phyloP scores from a whole-genome alignment of 2,113 vertebrate genomes.

The Muscicapa adusta region DNA sequence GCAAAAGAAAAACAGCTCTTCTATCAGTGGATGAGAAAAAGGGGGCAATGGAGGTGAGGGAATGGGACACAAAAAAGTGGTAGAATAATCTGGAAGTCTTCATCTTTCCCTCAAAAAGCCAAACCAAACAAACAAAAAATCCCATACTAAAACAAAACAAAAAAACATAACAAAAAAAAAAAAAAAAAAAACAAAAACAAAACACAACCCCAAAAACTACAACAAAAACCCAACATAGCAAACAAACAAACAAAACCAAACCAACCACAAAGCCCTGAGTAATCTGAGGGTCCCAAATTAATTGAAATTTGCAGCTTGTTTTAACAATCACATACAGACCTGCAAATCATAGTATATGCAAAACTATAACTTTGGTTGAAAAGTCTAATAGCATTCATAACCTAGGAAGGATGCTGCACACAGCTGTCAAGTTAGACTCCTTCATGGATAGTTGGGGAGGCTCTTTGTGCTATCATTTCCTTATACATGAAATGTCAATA shows the following conservation, averaged over 20 bases:
- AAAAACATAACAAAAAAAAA: too few relatives aligned
- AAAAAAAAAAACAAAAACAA: background rate
- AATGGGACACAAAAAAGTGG: background rate
- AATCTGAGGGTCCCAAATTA: background rate
- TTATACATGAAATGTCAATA: background rate
- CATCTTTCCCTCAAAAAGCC: background rate
- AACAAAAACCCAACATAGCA: background rate
- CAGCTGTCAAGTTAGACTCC: background rate
- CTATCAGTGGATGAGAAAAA: background rate
- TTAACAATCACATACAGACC: background rate
- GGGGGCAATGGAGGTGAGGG: background rate
- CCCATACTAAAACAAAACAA: background rate
- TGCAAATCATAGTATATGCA: background rate
- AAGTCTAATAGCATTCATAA: background rate
- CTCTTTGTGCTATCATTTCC: background rate
- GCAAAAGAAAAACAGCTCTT: background rate
- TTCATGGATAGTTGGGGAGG: background rate
- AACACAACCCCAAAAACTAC: too few relatives aligned
- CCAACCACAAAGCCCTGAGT: background rate
- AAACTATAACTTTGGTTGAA: background rate
- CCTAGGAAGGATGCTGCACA: background rate
- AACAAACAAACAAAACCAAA: background rate
- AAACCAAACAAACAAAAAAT: background rate
- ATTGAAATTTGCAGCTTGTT: background rate
- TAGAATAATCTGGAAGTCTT: background rate